These are phyloP conservation scores for Sarcoramphus papa DNA, from an alignment of 2,797 vertebrate species.

Conservation along the genomic window DNA sequence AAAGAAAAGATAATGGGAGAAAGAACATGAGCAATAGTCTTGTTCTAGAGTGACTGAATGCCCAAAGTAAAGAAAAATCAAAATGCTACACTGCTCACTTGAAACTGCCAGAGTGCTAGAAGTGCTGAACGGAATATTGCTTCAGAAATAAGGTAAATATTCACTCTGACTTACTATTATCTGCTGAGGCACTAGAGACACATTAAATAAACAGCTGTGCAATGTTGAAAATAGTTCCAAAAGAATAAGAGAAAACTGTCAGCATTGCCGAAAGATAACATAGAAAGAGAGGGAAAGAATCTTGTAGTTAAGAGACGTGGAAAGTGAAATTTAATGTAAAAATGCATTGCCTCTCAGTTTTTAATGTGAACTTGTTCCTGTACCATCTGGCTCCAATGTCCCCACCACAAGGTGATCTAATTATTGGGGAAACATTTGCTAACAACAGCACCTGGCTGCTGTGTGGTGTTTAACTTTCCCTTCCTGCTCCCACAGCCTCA, in stretches of 20 bases:
- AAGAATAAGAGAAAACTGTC: slow-evolving; percentile 44
- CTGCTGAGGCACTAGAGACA: slow-evolving; percentile 50
- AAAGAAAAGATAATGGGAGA: neutral
- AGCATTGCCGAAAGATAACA: slow-evolving; percentile 41
- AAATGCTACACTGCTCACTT: neutral
- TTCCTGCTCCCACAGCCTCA: neutral
- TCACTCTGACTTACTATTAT: slow-evolving; percentile 56
- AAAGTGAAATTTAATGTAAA: neutral
- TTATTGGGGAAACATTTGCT: slow-evolving; percentile 34
- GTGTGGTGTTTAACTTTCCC: slow-evolving; percentile 24
- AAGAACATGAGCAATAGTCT: neutral
- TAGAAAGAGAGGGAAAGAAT: neutral
- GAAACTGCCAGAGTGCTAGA: neutral
- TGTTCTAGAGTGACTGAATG: neutral
- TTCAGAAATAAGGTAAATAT: slow-evolving; percentile 61
- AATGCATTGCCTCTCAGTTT: neutral
- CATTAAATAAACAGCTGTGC: slow-evolving; percentile 68
- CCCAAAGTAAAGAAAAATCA: slow-evolving; percentile 26
- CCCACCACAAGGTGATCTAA: neutral
- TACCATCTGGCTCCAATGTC: neutral
- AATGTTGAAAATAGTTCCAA: slow-evolving; percentile 56
- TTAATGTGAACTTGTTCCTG: neutral
- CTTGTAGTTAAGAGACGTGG: neutral
- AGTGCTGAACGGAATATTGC: neutral
- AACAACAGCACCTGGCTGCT: slow-evolving; percentile 27